Base-by-base conservation (phyloP, 2,113 vertebrate genomes). In the Nothocercus nigrocapillus region DNA sequence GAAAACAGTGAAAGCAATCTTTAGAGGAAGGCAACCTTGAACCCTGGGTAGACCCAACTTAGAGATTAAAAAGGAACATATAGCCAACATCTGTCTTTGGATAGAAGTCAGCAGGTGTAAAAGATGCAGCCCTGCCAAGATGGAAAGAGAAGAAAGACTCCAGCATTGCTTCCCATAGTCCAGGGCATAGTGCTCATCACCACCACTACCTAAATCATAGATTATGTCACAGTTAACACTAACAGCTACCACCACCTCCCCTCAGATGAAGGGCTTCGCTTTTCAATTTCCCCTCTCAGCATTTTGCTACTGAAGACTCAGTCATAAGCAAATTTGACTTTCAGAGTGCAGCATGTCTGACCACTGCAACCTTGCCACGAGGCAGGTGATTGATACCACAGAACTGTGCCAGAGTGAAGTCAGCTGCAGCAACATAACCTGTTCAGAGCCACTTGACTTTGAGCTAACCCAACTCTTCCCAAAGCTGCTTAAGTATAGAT, bases 91-190 rank as follows among this genome's bases (percentile, higher is more conserved):
- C 45, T 44, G 42, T 5, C 4, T 56, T 56, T 56, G 13, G 47
- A 13, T 21, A 34, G 5, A 38, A 64, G 36, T 11, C 32, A 11
- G 5, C 34, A 81, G 36, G 14, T 49, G 3, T 3, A 83, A 19
- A 22, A 27, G 3, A 42, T 53, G 11, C 36, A 21, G 42, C 14
- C 10, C 0, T 1, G 6, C 8, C 62, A 13, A 36, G 38, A 59
- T 3, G 2, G 10, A 27, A 81, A 69, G 9, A 25, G 18, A 75
- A 9, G 4, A 76, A 58, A 67, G 25, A 38, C n/a, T 77, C 21
- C 30, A 79, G 6, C 2, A 45, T 44, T 10, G 42, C 24, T 18
- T 67, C 22, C 67, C 14, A n/a, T n/a, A 85, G 30, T 5, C 64
- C 24, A 92, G 17, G 8, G 76, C 9, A 66, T 10, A 72, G 53